Conservation (phyloP, 1,140 invertebrate genomes). For the Drosophila murphyi region DNA sequence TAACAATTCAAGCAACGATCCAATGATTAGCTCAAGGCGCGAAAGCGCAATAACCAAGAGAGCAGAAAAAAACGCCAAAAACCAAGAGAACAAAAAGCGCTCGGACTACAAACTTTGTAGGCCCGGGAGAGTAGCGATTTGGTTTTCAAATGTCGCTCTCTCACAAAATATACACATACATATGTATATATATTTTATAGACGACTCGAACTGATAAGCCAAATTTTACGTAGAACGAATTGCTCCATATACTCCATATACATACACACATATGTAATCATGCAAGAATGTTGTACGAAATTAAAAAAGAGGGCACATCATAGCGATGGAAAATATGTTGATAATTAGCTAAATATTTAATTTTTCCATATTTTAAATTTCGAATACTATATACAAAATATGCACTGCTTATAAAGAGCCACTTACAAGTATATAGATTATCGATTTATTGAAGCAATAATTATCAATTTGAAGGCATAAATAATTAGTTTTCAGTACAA, state of each 20-base stretch:
- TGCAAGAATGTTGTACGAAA: background rate
- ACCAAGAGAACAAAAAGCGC: constrained; percentile 10
- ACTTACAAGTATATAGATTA: too few relatives aligned
- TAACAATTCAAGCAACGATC: background rate
- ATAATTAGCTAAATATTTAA: too few relatives aligned
- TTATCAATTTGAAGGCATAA: too few relatives aligned
- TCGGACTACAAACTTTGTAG: background rate
- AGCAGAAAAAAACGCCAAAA: background rate
- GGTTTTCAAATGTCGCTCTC: constrained; percentile 41
- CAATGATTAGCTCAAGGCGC: constrained; percentile 25
- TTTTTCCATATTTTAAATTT: too few relatives aligned
- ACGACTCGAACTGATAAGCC: constrained; percentile 36
- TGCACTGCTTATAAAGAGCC: too few relatives aligned
- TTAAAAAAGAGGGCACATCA: background rate
- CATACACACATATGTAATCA: background rate
- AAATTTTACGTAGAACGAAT: background rate
- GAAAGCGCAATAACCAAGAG: constrained; percentile 21
- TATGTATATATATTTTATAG: constrained; percentile 31
- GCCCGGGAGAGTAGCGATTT: constrained; percentile 28
- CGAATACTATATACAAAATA: too few relatives aligned
- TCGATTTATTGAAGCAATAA: too few relatives aligned
- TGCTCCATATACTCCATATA: background rate
- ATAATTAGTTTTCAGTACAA: too few relatives aligned
- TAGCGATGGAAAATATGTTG: background rate
- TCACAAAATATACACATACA: constrained; percentile 17